These are phyloP conservation scores for Paragorgia papillata DNA, from an alignment of 92 coral and sea anemone genomes.

Conservation along the genomic window DNA sequence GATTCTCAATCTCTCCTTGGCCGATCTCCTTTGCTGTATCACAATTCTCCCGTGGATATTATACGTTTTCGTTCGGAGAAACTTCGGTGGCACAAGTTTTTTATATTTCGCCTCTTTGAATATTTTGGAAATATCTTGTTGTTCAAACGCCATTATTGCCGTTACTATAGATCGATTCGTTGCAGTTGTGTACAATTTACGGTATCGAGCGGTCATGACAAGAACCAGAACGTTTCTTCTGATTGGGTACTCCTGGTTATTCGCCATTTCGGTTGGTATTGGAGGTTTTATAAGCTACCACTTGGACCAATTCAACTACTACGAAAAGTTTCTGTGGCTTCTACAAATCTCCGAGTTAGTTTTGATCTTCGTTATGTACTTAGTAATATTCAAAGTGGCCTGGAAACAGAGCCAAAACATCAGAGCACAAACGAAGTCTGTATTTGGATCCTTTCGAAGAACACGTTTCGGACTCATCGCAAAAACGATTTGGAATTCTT, in stretches of 20 bases:
- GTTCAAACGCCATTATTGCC: conserved; percentile 9
- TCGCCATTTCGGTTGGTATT: neutral
- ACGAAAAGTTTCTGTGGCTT: conserved; percentile 6
- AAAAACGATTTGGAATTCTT: conserved; percentile 9
- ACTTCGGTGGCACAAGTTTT: neutral
- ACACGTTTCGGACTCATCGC: neutral
- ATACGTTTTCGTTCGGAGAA: conserved; percentile 6
- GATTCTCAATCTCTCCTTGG: conserved; percentile 18
- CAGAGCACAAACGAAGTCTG: neutral
- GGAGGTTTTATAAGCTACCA: conserved; percentile 4
- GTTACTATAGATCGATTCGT: conserved; percentile 22
- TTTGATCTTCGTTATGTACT: neutral
- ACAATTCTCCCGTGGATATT: conserved; percentile 25
- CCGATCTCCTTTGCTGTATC: conserved; percentile 8
- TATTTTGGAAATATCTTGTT: conserved; percentile 7
- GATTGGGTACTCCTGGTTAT: conserved; percentile 3
- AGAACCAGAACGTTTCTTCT: neutral
- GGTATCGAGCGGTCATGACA: conserved; percentile 13
- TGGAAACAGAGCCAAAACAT: neutral
- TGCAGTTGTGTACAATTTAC: conserved; percentile 7
- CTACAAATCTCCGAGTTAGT: neutral
- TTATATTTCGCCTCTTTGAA: conserved; percentile 16
- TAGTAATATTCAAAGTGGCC: neutral
- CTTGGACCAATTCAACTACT: neutral
- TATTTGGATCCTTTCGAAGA: neutral